Evolutionary conservation across 2,888 invertebrate species (phyloP).

Genomic region (Apodemia zela): DNA sequence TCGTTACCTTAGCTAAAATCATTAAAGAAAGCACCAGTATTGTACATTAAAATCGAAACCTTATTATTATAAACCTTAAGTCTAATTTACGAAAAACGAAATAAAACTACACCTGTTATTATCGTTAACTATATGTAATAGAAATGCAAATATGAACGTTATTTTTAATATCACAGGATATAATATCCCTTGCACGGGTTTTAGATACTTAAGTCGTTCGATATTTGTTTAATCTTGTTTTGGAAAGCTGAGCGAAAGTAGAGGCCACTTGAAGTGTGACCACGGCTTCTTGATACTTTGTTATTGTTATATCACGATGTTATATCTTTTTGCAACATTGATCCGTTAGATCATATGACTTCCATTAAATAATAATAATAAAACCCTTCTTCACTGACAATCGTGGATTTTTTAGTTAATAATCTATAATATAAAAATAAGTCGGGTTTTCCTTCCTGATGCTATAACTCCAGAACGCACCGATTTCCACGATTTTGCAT

Average conservation of each 20-base stretch:
- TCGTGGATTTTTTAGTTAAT: too few relatives aligned
- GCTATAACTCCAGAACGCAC: too few relatives aligned
- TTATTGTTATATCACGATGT: slow-evolving; percentile 37
- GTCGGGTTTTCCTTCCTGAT: too few relatives aligned
- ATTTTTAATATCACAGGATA: slow-evolving; percentile 20
- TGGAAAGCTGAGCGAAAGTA: slow-evolving; percentile 78
- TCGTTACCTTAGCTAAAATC: slow-evolving; percentile 15
- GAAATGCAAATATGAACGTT: slow-evolving; percentile 23
- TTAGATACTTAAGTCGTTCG: slow-evolving; percentile 40
- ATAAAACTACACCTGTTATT: slow-evolving; percentile 1
- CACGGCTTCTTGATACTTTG: slow-evolving; percentile 55
- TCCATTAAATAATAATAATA: neutral
- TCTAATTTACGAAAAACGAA: slow-evolving; percentile 24
- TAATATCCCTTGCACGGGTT: slow-evolving; percentile 28
- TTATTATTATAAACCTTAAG: slow-evolving; percentile 27
- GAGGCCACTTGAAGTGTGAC: slow-evolving; percentile 47
- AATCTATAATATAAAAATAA: too few relatives aligned
- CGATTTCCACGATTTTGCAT: too few relatives aligned
- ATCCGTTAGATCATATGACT: slow-evolving; percentile 13
- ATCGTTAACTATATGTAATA: slow-evolving; percentile 17
- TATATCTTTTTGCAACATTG: slow-evolving; percentile 23
- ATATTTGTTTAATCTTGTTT: slow-evolving; percentile 45
- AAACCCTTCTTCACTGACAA: too few relatives aligned
- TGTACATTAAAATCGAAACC: slow-evolving; percentile 39
- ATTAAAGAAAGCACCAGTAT: slow-evolving; percentile 4